These are phyloP conservation scores for Hypothenemus hampei DNA, from an alignment of 1,140 invertebrate genomes.

Conservation along the genomic window DNA sequence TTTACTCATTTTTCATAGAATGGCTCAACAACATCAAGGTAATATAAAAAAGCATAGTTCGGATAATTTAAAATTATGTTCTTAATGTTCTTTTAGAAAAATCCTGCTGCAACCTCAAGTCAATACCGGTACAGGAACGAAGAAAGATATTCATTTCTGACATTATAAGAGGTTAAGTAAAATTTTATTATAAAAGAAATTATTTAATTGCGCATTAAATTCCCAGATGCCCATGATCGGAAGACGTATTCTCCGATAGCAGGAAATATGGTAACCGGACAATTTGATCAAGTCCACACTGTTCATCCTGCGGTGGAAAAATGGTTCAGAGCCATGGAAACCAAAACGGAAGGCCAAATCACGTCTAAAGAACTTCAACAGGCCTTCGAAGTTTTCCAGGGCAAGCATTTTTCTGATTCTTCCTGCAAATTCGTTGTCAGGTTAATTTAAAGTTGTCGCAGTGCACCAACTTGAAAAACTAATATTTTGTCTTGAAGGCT, in stretches of 20 bases:
- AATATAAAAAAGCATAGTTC: too few species aligned
- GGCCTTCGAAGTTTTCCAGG: constrained; percentile 39
- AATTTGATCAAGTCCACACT: constrained; percentile 2
- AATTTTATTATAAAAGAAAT: not conserved
- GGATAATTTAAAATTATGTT: too few species aligned
- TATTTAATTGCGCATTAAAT: not conserved
- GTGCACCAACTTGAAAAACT: not conserved
- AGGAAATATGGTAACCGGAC: not conserved
- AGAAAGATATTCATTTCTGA: constrained; percentile 14
- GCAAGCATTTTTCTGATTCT: constrained; percentile 38
- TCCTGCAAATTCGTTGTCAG: constrained; percentile 42
- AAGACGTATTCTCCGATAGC: constrained; percentile 1
- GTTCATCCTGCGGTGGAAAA: constrained; percentile 31
- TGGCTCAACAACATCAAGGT: too few species aligned
- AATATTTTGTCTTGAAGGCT: constrained; percentile 25
- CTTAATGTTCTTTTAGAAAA: too few species aligned
- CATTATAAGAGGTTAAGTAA: constrained; percentile 10
- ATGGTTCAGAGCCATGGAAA: constrained; percentile 32
- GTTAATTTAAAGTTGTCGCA: not conserved
- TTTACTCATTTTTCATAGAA: too few species aligned
- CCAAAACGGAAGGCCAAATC: constrained; percentile 34
- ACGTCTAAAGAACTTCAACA: constrained; percentile 37
- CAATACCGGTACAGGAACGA: constrained; percentile 1
- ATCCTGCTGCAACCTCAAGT: constrained; percentile 2
- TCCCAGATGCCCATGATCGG: constrained; percentile 10